A percentile compares a stretch with the other conserved stretches of the same genome.
Evolutionary conservation across 2,797 vertebrate genomes (phyloP).

Genomic region (Cheirogaleus major): DNA sequence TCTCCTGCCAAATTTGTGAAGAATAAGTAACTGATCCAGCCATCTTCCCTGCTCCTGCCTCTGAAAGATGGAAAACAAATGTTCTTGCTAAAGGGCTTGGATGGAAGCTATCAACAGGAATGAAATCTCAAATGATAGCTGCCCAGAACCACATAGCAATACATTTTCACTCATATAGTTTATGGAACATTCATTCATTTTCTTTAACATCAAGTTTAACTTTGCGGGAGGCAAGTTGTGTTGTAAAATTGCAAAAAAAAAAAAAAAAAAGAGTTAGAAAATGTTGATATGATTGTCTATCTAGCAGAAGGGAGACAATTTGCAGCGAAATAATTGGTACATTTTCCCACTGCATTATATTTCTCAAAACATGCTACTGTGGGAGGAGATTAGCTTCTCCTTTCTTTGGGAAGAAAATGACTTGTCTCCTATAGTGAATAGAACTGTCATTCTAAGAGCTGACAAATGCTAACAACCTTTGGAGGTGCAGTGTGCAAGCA

Average conservation of each 20-base stretch:
- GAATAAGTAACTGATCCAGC: neutral
- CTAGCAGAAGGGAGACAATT: constrained; percentile 83
- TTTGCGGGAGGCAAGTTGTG: constrained; percentile 67
- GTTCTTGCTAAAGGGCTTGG: constrained; percentile 50
- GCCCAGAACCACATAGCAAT: neutral
- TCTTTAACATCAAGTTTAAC: constrained; percentile 72
- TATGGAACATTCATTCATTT: constrained; percentile 53
- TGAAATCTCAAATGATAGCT: constrained; percentile 67
- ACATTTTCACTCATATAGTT: neutral
- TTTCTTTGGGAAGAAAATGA: constrained; percentile 87
- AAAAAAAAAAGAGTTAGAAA: constrained; percentile 68
- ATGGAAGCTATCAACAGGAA: constrained; percentile 47
- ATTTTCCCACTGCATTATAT: constrained; percentile 85
- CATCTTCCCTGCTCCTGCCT: neutral
- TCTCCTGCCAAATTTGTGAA: neutral
- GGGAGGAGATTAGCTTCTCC: constrained; percentile 86
- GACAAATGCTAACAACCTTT: constrained; percentile 87
- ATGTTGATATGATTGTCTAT: constrained; percentile 84
- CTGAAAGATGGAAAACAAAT: constrained; percentile 49
- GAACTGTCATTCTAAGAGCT: constrained; percentile 86
- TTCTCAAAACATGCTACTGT: constrained; percentile 86
- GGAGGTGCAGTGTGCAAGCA: constrained; percentile 80
- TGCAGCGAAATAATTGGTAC: constrained; percentile 86
- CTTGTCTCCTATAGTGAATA: constrained; percentile 87
- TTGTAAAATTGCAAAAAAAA: constrained; percentile 68